phyloP scores from a whole-genome alignment of 2,888 invertebrate genomes.

The Gastracanthus pulcherrimus region DNA sequence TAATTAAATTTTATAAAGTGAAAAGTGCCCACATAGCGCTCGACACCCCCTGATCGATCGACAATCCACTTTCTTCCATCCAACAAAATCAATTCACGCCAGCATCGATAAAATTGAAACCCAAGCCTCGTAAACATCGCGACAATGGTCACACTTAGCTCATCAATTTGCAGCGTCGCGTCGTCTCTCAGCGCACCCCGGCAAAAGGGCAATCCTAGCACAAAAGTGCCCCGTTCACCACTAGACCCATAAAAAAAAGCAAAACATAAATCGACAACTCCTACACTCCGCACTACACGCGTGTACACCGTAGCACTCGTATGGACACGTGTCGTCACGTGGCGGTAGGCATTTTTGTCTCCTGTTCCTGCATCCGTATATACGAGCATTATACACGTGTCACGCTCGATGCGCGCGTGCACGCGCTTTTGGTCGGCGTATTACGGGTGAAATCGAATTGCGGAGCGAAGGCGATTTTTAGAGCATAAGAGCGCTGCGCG shows the following conservation, averaged over 20 bases:
- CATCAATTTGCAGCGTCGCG: slow-evolving; percentile 44
- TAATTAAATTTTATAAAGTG: too few relatives aligned
- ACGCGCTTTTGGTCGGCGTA: not conserved
- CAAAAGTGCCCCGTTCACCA: slow-evolving; percentile 13
- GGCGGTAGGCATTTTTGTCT: slow-evolving; percentile 53
- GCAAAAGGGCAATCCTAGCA: not conserved
- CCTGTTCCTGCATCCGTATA: slow-evolving; percentile 15
- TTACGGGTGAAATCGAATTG: not conserved
- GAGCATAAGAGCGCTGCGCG: too few relatives aligned
- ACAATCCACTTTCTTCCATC: too few relatives aligned
- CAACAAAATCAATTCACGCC: too few relatives aligned
- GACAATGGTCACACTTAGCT: slow-evolving; percentile 31
- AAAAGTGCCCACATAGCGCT: too few relatives aligned
- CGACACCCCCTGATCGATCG: too few relatives aligned
- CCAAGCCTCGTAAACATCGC: not conserved
- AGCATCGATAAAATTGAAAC: slow-evolving; percentile 4
- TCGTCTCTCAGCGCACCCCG: too few relatives aligned
- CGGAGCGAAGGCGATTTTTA: not conserved
- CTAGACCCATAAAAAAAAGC: too few relatives aligned
- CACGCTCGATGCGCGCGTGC: slow-evolving; percentile 1
- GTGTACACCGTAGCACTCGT: slow-evolving; percentile 62
- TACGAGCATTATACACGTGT: not conserved
- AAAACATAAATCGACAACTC: slow-evolving; percentile 38
- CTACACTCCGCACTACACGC: slow-evolving; percentile 61
- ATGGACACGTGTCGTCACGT: slow-evolving; percentile 75